phyloP scores from a whole-genome alignment of 2,888 invertebrate genomes.

The Drosophila paucipuncta region DNA sequence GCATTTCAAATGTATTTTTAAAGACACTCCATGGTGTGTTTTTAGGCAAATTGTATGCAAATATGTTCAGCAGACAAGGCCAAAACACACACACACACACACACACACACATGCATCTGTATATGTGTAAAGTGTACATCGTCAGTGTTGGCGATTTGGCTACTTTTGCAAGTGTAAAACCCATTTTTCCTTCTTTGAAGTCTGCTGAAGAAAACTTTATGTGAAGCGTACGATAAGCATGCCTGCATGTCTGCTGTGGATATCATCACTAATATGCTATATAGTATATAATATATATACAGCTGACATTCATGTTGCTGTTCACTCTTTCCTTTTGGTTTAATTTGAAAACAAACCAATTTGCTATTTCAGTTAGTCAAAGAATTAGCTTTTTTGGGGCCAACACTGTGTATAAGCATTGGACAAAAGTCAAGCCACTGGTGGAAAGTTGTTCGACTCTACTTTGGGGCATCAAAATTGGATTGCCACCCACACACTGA shows the following conservation, averaged over 20 bases:
- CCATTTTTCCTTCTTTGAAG: not conserved
- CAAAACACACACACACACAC: slow-evolving; percentile 31
- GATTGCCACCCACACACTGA: slow-evolving; percentile 63
- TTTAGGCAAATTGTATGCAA: slow-evolving; percentile 80
- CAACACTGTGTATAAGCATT: slow-evolving; percentile 1
- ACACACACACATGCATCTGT: slow-evolving; percentile 7
- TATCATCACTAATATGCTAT: not conserved
- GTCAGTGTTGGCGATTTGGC: not conserved
- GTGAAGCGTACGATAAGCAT: not conserved
- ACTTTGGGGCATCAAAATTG: slow-evolving; percentile 66
- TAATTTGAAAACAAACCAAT: not conserved
- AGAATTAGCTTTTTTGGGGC: not conserved
- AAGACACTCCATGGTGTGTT: slow-evolving; percentile 78
- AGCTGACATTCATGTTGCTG: not conserved
- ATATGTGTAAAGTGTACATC: not conserved
- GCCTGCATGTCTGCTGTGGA: fast-evolving
- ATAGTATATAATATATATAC: not conserved
- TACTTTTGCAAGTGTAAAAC: not conserved
- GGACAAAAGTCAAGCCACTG: slow-evolving; percentile 47
- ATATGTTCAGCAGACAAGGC: slow-evolving; percentile 54
- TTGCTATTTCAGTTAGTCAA: too few species aligned
- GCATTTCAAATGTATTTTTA: slow-evolving; percentile 76
- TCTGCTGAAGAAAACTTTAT: not conserved
- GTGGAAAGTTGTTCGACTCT: slow-evolving; percentile 42
- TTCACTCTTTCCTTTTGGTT: not conserved